Percentiles rank a stretch among this genome's conserved stretches.
Conservation (phyloP, 2,113 vertebrate species). For the Austrofundulus limnaeus region DNA sequence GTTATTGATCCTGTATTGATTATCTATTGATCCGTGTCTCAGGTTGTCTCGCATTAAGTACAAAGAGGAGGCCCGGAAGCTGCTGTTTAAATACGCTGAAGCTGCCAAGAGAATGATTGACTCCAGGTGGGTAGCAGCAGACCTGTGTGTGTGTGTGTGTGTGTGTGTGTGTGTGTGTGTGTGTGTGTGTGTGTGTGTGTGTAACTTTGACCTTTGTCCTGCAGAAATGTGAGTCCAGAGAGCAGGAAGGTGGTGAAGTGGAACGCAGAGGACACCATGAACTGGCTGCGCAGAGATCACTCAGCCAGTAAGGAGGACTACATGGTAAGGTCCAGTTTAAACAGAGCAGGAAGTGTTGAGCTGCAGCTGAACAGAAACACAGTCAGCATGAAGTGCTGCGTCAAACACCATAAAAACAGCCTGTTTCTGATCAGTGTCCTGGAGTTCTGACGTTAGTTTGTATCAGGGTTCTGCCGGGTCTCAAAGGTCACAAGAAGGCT, state of each 20-base stretch:
- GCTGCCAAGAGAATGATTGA: slow-evolving; percentile 96
- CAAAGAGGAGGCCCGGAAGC: slow-evolving; percentile 93
- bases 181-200: not conserved
- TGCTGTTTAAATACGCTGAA: slow-evolving; percentile 96
- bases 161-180: not conserved
- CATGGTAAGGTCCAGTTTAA: slow-evolving; percentile 85
- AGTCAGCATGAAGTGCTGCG: no score
- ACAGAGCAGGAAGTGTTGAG: no score
- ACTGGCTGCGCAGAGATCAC: slow-evolving; percentile 95
- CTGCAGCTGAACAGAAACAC: no score
- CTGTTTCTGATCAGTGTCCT: no score
- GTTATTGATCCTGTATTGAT: not conserved
- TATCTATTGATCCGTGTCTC: slow-evolving; percentile 1
- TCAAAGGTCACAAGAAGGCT: no score
- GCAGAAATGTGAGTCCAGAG: slow-evolving; percentile 93
- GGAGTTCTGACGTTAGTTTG: no score
- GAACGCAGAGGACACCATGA: slow-evolving; percentile 98
- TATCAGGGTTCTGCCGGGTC: no score
- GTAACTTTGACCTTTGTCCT: slow-evolving; percentile 9
- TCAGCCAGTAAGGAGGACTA: slow-evolving; percentile 98
- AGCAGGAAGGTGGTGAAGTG: slow-evolving; percentile 98
- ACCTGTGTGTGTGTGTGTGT: not conserved
- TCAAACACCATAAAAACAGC: no score
- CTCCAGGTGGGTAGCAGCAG: slow-evolving; percentile 82
- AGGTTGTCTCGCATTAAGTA: slow-evolving; percentile 98